phyloP scores from a whole-genome alignment of 2,113 vertebrate species.

The Danio rerio region DNA sequence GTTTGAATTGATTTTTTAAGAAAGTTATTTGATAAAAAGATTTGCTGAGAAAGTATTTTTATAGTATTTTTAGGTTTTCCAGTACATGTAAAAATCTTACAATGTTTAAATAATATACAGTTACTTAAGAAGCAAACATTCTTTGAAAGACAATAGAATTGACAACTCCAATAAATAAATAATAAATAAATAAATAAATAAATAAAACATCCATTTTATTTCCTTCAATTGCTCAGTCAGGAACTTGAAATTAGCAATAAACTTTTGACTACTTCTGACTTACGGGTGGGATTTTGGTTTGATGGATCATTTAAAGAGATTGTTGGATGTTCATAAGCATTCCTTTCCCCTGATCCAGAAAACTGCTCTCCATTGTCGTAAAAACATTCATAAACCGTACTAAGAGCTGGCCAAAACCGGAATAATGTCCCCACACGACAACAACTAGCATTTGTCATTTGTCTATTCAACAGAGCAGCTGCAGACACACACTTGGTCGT shows the following conservation, averaged over 20 bases:
- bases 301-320: slow-evolving; percentile 13
- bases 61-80: too few species aligned
- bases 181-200: too few species aligned
- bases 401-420: background rate
- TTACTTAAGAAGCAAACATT: too few species aligned
- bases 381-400: background rate
- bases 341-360: slow-evolving; percentile 21
- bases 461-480: slow-evolving; percentile 7
- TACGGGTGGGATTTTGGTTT: slow-evolving; percentile 9
- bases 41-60: too few species aligned
- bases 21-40: too few species aligned
- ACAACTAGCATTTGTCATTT: slow-evolving; percentile 15
- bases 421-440: slow-evolving; percentile 8
- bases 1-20: too few species aligned
- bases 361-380: slow-evolving; percentile 9
- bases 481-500: slow-evolving; percentile 23
- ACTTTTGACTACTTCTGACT: slow-evolving; percentile 3
- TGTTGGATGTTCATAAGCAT: slow-evolving; percentile 10
- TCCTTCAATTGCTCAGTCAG: background rate
- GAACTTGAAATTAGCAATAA: background rate
- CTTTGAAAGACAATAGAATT: too few species aligned
- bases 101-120: too few species aligned
- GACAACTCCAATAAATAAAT: too few species aligned
- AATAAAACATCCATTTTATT: background rate
- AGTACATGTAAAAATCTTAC: too few species aligned